Base-by-base conservation (phyloP, 2,888 invertebrate genomes). In the Mycogona germanica region DNA sequence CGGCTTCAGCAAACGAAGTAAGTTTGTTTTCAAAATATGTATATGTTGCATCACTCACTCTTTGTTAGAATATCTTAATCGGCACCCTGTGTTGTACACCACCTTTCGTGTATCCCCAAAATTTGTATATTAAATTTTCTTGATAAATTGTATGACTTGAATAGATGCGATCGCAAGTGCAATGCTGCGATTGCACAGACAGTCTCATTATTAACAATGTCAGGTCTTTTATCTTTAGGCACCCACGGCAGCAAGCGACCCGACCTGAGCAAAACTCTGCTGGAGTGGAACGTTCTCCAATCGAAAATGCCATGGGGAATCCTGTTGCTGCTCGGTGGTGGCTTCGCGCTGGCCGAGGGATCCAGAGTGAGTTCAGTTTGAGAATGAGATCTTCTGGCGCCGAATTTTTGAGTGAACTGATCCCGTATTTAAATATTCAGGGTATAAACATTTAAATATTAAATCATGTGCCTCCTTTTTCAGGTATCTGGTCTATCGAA, bases 251-350 rank as follows among this genome's bases (percentile, higher is more conserved):
- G 23, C 23, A 42, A 21, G 14, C 5, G 32, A 12, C 44, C 26
- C 14, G 44, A 51, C 25, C n/a, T 44, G 21, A 44, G 51, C 29
- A 40, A 51, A 26, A 44, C 51, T 30, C n/a, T 51, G 42, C 32
- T 51, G 38, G 40, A 51, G 19, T 93, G 92, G 92, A 81, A 82
- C 58, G 81, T 81, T 42, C 78, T 89, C 25, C 85, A 89, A 65
- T 77, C 82, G 51, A 87, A 86, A 66, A 79, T 91, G 61, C 88
- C 91, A 3, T 93, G 93, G 93, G 87, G 89, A 44, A 76, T 92
- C 3, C 78, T 92, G 26, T 80, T 92, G 64, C 75, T 92, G 48
- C 75, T 92, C 50, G 88, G 81, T 76, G 92, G 92, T 29, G 92
- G 92, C 0, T 92, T 92, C 69, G 91, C 92, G 0, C 75, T 93